Evolutionary conservation across 2,888 invertebrate species (phyloP).

Genomic region (Eilema griseolum): DNA sequence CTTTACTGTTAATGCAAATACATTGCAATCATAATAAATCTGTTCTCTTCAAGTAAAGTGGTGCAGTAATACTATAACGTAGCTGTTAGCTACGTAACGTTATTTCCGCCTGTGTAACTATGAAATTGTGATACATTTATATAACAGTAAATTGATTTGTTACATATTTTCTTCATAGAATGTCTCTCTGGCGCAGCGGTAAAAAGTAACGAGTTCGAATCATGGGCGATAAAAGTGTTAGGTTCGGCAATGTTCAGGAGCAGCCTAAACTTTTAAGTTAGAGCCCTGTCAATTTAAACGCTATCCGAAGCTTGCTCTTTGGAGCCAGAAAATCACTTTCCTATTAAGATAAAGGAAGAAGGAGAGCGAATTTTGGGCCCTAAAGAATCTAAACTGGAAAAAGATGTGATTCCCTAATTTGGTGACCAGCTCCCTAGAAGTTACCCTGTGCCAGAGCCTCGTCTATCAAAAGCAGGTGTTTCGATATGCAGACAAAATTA

Average conservation of each 20-base stretch:
- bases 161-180: neutral
- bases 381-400: too few relatives aligned
- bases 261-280: neutral
- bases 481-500: too few relatives aligned
- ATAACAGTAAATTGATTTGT: slow-evolving; percentile 35
- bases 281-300: neutral
- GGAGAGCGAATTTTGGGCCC: too few relatives aligned
- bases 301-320: too few relatives aligned
- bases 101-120: slow-evolving; percentile 40
- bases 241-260: neutral
- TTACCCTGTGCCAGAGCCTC: too few relatives aligned
- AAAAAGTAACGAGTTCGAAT: neutral
- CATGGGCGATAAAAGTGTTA: neutral
- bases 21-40: slow-evolving; percentile 53
- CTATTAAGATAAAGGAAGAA: too few relatives aligned
- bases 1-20: slow-evolving; percentile 42
- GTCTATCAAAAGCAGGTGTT: too few relatives aligned
- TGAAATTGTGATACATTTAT: slow-evolving; percentile 38
- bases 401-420: too few relatives aligned
- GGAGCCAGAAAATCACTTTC: too few relatives aligned
- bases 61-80: slow-evolving; percentile 40
- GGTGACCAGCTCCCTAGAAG: too few relatives aligned
- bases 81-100: slow-evolving; percentile 36
- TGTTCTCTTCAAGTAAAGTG: slow-evolving; percentile 49
- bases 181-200: neutral